Evolutionary conservation across 2,888 invertebrate species (phyloP), one percentile per base, ranked within the genome.

Genomic region (Agonum fuliginosum): DNA sequence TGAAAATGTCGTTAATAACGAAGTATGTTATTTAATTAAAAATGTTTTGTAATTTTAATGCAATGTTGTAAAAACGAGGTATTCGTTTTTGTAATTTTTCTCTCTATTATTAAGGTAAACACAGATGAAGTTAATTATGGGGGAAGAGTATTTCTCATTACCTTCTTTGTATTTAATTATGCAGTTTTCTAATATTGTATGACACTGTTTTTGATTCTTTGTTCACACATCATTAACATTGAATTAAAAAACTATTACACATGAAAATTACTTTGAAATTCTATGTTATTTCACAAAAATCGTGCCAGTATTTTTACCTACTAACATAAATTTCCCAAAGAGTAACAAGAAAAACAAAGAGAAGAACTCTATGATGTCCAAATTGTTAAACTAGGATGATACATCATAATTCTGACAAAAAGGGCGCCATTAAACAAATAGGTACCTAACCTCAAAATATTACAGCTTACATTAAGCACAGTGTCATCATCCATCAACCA

Each of bases 21-120:
- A 22, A 54, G 54, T 20, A 37, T 54, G 24, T 54, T 54, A 24
- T 54, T 48, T 54, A 54, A 54, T 54, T 54, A 51, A 51, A 8
- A n/a, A 54, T 24, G 54, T 54, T 24, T 54, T 54, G 54, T 48
- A 37, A 37, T 37, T 37, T 37, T 37, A 10, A 37, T 8, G 20
- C 24, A 54, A 54, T 22, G 22, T 12, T 22, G 24, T 54, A 54
- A 54, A 54, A 54, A 54, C 14, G 12, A 24, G 22, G 8, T 24
- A 54, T 2, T 22, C 24, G 54, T 54, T 54, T 54, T 54, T 37
- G 12, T 37, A 37, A 3, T 37, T 54, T 22, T 24, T 24, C 24
- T 54, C 54, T 24, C 12, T 54, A 54, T 12, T 54, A 27, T 54
- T 12, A 24, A 24, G 54, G 10, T 24, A 20, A 48, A 22, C 2